These are phyloP conservation scores for Euspilapteryx auroguttella DNA, from an alignment of 2,888 invertebrate species.

Conservation along the genomic window DNA sequence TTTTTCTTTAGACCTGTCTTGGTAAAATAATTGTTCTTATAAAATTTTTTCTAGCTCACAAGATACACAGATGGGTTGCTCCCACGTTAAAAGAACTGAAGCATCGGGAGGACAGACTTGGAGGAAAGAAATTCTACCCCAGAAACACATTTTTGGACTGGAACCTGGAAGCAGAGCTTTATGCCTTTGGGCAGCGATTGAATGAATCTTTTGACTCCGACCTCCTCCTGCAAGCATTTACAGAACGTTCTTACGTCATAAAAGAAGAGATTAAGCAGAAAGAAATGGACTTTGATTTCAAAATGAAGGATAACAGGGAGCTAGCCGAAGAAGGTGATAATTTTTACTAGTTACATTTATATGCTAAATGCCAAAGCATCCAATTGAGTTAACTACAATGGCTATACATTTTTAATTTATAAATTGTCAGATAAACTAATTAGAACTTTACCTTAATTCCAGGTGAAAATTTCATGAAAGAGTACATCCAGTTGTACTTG, in stretches of 20 bases:
- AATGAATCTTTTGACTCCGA: conserved; percentile 78
- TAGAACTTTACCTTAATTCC: no score
- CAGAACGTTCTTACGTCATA: conserved; percentile 75
- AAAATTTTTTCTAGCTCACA: conserved; percentile 26
- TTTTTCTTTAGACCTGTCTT: no score
- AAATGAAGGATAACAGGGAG: conserved; percentile 68
- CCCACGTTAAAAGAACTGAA: conserved; percentile 69
- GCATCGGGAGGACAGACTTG: conserved; percentile 57
- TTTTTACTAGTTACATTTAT: not conserved
- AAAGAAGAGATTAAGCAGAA: conserved; percentile 70
- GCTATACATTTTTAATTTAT: no score
- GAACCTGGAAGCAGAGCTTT: conserved; percentile 87
- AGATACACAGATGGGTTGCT: conserved; percentile 66
- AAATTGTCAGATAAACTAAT: no score
- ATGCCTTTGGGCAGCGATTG: conserved; percentile 83
- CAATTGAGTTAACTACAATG: no score
- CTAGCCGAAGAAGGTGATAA: conserved; percentile 64
- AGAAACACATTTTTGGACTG: conserved; percentile 76
- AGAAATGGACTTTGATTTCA: conserved; percentile 69
- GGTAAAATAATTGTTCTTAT: no score
- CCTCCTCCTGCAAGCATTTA: conserved; percentile 75
- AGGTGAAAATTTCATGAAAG: conserved; percentile 66
- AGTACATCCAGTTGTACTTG: conserved; percentile 71
- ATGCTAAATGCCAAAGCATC: not conserved
- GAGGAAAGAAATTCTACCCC: conserved; percentile 48